Evolutionary conservation across 2,113 vertebrate species (phyloP).

Genomic region (Amphilophus citrinellus): DNA sequence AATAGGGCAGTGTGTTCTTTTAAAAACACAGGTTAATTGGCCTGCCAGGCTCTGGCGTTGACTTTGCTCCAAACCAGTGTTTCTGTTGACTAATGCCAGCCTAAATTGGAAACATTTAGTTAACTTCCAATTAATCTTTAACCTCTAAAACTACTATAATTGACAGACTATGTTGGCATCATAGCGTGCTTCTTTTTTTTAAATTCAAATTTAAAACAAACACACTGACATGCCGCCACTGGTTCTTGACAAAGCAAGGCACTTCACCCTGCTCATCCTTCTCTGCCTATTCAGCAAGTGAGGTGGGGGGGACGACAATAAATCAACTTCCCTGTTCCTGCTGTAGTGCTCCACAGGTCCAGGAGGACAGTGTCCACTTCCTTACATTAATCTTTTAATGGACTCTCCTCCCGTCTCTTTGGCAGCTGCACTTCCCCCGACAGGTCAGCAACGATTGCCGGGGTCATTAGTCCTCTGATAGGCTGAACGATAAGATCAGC

Average conservation of each 20-base stretch:
- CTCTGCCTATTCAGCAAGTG: slow-evolving; percentile 70
- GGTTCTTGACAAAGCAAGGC: slow-evolving; percentile 57
- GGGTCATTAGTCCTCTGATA: slow-evolving; percentile 82
- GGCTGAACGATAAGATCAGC: slow-evolving; percentile 80
- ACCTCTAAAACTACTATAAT: not conserved
- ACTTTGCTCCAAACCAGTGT: slow-evolving; percentile 43
- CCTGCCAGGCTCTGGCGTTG: slow-evolving; percentile 29
- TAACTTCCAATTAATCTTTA: slow-evolving; percentile 2
- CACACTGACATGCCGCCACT: slow-evolving; percentile 1
- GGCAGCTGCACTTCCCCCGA: slow-evolving; percentile 75
- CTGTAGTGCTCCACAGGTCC: slow-evolving; percentile 76
- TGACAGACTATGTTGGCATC: not conserved
- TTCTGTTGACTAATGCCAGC: slow-evolving; percentile 48
- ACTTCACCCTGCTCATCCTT: slow-evolving; percentile 53
- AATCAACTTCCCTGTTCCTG: slow-evolving; percentile 76
- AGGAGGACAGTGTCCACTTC: slow-evolving; percentile 80
- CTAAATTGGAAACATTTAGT: slow-evolving; percentile 26
- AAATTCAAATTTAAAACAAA: slow-evolving; percentile 23
- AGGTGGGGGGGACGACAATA: slow-evolving; percentile 53
- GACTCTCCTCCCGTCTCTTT: slow-evolving; percentile 78
- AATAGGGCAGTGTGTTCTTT: slow-evolving; percentile 45
- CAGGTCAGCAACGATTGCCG: slow-evolving; percentile 74
- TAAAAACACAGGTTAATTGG: slow-evolving; percentile 60
- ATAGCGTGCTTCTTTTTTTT: not conserved
- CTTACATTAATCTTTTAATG: slow-evolving; percentile 86